Percentiles rank a stretch among this genome's conserved stretches.
phyloP scores from a whole-genome alignment of 2,113 vertebrate genomes.

The Osmerus mordax region DNA sequence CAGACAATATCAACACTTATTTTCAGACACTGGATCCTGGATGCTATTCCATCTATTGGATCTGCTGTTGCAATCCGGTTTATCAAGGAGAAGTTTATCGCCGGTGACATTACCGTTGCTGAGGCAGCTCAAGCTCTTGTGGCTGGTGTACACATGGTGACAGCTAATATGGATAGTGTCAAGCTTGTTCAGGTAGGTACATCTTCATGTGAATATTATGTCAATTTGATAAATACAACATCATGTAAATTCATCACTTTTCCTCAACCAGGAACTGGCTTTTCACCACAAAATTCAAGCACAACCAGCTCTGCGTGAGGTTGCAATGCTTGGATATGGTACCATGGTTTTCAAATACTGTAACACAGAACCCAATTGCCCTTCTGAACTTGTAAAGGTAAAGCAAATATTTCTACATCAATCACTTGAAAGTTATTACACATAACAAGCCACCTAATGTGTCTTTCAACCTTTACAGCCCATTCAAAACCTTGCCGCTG shows the following conservation, averaged over 20 bases:
- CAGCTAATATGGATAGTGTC: slow-evolving; percentile 68
- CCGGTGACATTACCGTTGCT: slow-evolving; percentile 58
- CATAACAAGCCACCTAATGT: no score
- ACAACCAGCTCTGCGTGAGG: slow-evolving; percentile 59
- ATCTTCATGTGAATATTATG: not conserved
- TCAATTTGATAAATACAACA: no score
- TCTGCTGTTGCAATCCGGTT: slow-evolving; percentile 67
- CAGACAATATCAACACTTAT: not conserved
- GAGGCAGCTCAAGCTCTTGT: slow-evolving; percentile 68
- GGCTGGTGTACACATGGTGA: slow-evolving; percentile 67
- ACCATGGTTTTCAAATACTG: slow-evolving; percentile 75
- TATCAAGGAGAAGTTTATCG: slow-evolving; percentile 70
- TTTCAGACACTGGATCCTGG: slow-evolving; percentile 62
- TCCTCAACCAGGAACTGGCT: slow-evolving; percentile 62
- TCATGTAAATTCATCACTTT: not conserved
- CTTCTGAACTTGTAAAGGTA: slow-evolving; percentile 64
- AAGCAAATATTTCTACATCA: not conserved
- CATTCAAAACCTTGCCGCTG: slow-evolving; percentile 66
- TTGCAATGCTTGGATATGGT: slow-evolving; percentile 71
- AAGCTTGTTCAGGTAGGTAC: slow-evolving; percentile 63
- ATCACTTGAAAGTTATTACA: no score
- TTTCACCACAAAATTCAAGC: slow-evolving; percentile 55
- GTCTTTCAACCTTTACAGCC: slow-evolving; percentile 59
- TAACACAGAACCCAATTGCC: slow-evolving; percentile 47
- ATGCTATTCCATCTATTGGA: slow-evolving; percentile 68